These are phyloP conservation scores for Drosophila mimetica DNA, from an alignment of 2,888 invertebrate species.

Conservation along the genomic window DNA sequence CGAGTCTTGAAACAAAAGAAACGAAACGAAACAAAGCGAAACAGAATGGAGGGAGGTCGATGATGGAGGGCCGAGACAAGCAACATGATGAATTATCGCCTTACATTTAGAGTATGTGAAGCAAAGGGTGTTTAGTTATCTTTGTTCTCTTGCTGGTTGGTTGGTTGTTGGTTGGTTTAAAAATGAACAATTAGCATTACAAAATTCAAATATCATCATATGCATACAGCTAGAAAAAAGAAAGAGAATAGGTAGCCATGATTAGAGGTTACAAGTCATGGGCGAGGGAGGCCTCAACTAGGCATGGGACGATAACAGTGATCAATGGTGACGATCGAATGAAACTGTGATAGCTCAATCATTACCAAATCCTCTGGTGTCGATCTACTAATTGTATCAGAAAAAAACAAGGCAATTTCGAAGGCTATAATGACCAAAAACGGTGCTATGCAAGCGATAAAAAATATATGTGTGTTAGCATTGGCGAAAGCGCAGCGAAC, in stretches of 20 bases:
- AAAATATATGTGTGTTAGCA: constrained; percentile 43
- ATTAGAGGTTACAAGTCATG: constrained; percentile 11
- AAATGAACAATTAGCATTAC: constrained; percentile 71
- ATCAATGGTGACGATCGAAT: constrained; percentile 22
- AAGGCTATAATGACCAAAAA: constrained; percentile 35
- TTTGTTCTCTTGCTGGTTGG: constrained; percentile 63
- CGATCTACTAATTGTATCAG: constrained; percentile 18
- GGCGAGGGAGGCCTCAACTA: constrained; percentile 5
- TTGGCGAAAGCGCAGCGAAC: constrained; percentile 51
- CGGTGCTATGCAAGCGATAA: constrained; percentile 42
- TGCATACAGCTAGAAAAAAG: constrained; percentile 79
- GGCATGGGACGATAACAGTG: constrained; percentile 9
- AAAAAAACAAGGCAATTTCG: constrained; percentile 17
- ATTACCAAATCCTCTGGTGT: constrained; percentile 17
- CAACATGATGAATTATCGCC: constrained; percentile 42
- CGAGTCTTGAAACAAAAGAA: constrained; percentile 6
- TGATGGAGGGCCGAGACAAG: constrained; percentile 20
- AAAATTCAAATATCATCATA: constrained; percentile 76
- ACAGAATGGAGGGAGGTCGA: constrained; percentile 6
- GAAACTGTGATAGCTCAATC: constrained; percentile 10
- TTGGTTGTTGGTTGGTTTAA: constrained; percentile 52
- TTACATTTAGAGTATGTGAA: constrained; percentile 60
- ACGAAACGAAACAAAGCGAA: constrained; percentile 14
- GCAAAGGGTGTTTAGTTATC: constrained; percentile 39
- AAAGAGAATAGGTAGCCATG: constrained; percentile 65